Evolutionary conservation across 2,797 vertebrate genomes (phyloP).

Genomic region (Oophaga sylvatica): DNA sequence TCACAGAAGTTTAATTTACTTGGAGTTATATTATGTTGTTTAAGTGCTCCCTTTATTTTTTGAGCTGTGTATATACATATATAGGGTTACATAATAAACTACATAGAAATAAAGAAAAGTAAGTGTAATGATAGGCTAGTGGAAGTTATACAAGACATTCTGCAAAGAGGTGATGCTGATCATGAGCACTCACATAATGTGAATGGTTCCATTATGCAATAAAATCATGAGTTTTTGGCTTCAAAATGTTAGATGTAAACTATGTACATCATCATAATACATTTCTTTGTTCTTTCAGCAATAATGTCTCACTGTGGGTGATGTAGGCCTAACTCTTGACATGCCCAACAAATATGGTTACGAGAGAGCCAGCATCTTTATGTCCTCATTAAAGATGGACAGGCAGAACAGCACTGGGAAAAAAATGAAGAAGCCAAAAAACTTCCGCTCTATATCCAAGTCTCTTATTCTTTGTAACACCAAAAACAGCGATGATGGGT

Average conservation of each 20-base stretch:
- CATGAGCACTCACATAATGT: conserved; percentile 36
- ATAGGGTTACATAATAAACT: background rate
- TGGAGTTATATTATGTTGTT: no score
- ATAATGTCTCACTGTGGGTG: conserved; percentile 65
- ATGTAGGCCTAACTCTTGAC: conserved; percentile 62
- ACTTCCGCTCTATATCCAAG: conserved; percentile 82
- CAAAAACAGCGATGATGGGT: conserved; percentile 80
- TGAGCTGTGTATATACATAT: no score
- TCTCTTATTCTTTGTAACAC: conserved; percentile 89
- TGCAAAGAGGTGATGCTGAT: background rate
- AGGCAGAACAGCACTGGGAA: conserved; percentile 68
- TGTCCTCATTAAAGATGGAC: conserved; percentile 81
- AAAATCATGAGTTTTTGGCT: conserved; percentile 61
- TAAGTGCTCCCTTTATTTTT: no score
- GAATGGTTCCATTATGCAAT: conserved; percentile 13
- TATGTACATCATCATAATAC: conserved; percentile 62
- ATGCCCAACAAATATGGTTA: conserved; percentile 75
- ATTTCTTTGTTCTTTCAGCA: conserved; percentile 66
- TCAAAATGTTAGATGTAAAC: conserved; percentile 59
- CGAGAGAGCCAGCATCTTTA: conserved; percentile 63
- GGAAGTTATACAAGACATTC: background rate
- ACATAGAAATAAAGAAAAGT: background rate
- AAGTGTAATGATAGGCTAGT: background rate
- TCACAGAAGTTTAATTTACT: no score
- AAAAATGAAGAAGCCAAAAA: conserved; percentile 78